Percentiles rank a stretch among this genome's conserved stretches.
These are phyloP conservation scores for Venustaconcha ellipsiformis DNA, from an alignment of 1,140 invertebrate species.

Conservation along the genomic window DNA sequence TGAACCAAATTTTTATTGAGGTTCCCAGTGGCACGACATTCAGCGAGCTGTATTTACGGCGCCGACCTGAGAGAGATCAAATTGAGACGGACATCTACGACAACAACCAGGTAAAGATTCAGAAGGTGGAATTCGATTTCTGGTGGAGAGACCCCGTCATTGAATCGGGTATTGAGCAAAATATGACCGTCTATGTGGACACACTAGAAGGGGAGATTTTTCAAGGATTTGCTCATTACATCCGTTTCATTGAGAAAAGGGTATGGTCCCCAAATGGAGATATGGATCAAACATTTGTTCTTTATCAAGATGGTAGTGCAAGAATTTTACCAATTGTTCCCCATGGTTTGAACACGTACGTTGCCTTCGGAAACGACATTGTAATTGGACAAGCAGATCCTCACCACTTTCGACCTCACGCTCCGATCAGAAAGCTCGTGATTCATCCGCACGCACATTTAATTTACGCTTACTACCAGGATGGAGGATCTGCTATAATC, in stretches of 20 bases:
- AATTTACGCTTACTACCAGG: background rate
- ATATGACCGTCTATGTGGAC: background rate
- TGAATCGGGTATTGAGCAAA: background rate
- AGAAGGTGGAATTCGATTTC: conserved; percentile 6
- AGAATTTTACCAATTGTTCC: conserved; percentile 6
- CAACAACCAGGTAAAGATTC: conserved; percentile 6
- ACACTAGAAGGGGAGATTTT: background rate
- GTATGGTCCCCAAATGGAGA: background rate
- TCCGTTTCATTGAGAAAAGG: conserved; percentile 3
- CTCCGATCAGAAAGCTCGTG: conserved; percentile 6
- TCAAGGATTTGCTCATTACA: background rate
- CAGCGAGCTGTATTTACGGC: background rate
- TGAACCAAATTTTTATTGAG: background rate
- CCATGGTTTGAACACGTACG: background rate
- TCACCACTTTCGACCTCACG: conserved; percentile 2
- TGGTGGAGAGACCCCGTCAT: conserved; percentile 6
- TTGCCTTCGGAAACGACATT: conserved; percentile 7
- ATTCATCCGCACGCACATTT: background rate
- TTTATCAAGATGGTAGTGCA: conserved; percentile 10
- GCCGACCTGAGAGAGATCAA: background rate
- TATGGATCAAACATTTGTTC: conserved; percentile 10
- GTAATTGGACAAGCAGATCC: conserved; percentile 13
- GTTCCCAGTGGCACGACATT: background rate
- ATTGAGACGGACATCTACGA: conserved; percentile 1
- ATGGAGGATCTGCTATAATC: conserved; percentile 5